Base-by-base conservation (phyloP, 2,113 vertebrate species). In the Menura novaehollandiae region DNA sequence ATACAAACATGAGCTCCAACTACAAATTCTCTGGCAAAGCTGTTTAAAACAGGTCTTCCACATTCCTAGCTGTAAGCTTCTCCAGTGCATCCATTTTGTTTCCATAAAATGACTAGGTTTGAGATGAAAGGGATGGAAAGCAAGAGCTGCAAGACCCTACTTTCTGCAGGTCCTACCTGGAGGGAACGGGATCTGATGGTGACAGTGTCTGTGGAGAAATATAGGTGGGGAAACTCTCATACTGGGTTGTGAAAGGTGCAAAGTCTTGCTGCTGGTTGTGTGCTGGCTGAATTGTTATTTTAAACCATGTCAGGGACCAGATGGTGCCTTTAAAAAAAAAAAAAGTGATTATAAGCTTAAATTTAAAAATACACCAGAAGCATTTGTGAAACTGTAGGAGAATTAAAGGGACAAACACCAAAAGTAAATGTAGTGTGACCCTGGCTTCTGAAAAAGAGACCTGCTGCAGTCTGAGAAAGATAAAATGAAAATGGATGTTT, bases 321-420 rank as follows among this genome's bases (percentile, higher is more conserved):
- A 94, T 93, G 88, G 83, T 82, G 76, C 60, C 52, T 84, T 74
- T 26, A 35, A 11, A 69, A 75, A 84, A 86, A 95, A 60, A 66
- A 73, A 62, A 84, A 35, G n/a, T 44, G 52, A 67, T 82, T 95
- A 46, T 93, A 96, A 87, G 69, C 49, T 94, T 74, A 91, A 96
- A 82, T 87, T 75, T 81, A 75, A 94, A 96, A 95, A 91, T 78
- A 85, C 73, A 63, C 23, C 32, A 94, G 86, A 93, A 92, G 30
- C 52, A 22, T 78, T 74, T 86, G 76, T n/a, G 35, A 88, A 95
- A 86, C 56, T 60, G 72, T 68, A 49, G 46, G 46, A 89, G n/a
- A 94, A 93, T 96, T 94, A 96, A 97, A 97, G 92, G 60, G 56
- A 89, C 69, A 82, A 89, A 91, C 37, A 72, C 49, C n/a, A 63